Base-by-base conservation (phyloP, 2,797 vertebrate species). In the Intellagama lesueurii region DNA sequence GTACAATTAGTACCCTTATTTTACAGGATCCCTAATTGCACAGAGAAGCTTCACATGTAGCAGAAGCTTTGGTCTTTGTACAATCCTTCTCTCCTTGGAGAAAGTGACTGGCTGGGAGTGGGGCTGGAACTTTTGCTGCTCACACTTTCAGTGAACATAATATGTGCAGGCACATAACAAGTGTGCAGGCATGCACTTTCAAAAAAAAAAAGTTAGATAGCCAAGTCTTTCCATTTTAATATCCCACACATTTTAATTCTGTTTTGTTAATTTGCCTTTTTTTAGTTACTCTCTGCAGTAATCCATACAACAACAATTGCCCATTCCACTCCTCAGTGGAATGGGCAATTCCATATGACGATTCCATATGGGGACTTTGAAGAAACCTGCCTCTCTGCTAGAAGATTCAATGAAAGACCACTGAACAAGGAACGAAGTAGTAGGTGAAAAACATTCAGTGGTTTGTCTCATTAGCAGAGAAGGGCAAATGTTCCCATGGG, bases 381-480 rank as follows among this genome's bases (percentile, higher is more conserved):
- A 35, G 44, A 40, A 78, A 78, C 47, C 26, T 81, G 22, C 87
- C 82, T 89, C 87, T 66, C 44, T n/a, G 52, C 40, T 17, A 66
- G 70, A 66, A 81, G 1, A 78, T 14, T 3, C 28, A 14, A 24
- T 69, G 83, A 32, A 76, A 28, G 32, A 16, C 26, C 1, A 0
- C 19, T 70, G 35, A 69, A 3, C 0, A 0, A 89, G 28, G 72
- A 47, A 24, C 87, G 2, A 0, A 40, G 60, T 92, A 81, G 60
- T 22, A 76, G 76, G 49, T 60, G 22, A 85, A 86, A 80, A 79
- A 1, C 2, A 87, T 80, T 17, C 1, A 66, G 0, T 1, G 91
- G 4, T 78, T 22, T 92, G 47, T 0, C 81, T 4, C 28, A 90
- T 89, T 91, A 64, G 40, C 11, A 80, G 26, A 91, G 83, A 92